Percentiles rank a stretch among this genome's conserved stretches.
These are phyloP conservation scores for Anthopleura xanthogrammica DNA, from an alignment of 92 coral and sea anemone genomes.

Conservation along the genomic window DNA sequence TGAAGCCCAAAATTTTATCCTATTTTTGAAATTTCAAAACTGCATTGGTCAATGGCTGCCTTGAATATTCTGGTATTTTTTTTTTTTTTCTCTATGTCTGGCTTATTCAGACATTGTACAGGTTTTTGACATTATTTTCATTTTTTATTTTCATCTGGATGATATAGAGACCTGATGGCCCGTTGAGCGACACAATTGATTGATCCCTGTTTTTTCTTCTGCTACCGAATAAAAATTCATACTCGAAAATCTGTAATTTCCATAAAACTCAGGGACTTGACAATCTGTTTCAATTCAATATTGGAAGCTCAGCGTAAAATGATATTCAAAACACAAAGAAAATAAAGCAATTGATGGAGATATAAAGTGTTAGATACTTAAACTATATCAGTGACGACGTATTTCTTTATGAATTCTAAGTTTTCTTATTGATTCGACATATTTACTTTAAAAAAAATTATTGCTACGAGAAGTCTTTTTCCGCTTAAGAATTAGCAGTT, in stretches of 20 bases:
- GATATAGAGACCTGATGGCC: neutral
- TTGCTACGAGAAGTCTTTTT: neutral
- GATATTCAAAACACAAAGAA: neutral
- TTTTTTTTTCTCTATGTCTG: neutral
- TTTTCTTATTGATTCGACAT: neutral
- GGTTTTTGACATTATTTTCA: neutral
- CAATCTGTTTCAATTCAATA: neutral
- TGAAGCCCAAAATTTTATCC: neutral
- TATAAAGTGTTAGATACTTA: neutral
- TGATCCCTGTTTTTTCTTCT: neutral
- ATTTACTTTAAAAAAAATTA: neutral
- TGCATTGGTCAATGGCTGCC: neutral
- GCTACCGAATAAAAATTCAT: neutral
- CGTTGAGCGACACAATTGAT: conserved; percentile 6
- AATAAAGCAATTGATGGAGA: neutral
- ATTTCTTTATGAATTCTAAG: neutral
- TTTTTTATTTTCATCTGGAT: neutral
- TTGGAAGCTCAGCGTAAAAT: neutral
- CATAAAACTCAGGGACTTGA: neutral
- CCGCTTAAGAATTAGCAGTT: neutral
- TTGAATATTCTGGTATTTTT: neutral
- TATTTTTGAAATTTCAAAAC: neutral
- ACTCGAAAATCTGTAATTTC: neutral
- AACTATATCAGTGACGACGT: neutral
- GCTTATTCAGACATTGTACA: neutral